A percentile compares a stretch with the other conserved stretches of the same genome.
Conservation (phyloP, 2,113 vertebrate genomes). For the Carlito syrichta region DNA sequence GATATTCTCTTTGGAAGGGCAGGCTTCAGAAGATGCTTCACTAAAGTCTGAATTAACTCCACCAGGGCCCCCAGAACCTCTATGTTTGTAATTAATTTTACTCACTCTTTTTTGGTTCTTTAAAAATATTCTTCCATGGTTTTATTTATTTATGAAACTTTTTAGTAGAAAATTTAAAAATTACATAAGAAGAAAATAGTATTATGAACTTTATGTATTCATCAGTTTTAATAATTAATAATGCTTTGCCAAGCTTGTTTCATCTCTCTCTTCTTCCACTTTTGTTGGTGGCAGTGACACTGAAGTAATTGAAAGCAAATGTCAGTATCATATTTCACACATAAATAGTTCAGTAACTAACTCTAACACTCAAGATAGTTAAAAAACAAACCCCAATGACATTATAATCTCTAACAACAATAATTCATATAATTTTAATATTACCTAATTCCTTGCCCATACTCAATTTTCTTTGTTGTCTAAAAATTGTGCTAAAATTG, state of each 20-base stretch:
- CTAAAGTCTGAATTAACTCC: background rate
- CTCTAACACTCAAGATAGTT: background rate
- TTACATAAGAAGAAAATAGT: background rate
- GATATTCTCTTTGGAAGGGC: background rate
- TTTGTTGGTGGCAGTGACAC: background rate
- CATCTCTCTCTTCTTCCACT: background rate
- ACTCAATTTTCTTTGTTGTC: background rate
- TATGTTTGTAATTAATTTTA: background rate
- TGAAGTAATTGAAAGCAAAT: background rate
- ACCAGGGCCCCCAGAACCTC: background rate
- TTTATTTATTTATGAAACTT: background rate
- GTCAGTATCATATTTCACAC: background rate
- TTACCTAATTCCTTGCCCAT: background rate
- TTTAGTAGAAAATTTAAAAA: background rate
- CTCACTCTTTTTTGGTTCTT: background rate
- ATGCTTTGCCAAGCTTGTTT: background rate
- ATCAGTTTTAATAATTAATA: slow-evolving; percentile 7
- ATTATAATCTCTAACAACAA: background rate
- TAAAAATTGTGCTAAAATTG: background rate
- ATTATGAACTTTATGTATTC: background rate
- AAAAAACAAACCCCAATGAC: background rate
- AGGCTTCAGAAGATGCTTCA: background rate
- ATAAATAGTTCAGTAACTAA: background rate
- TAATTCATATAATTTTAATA: background rate
- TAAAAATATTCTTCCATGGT: background rate